Evolutionary conservation across 2,113 vertebrate genomes (phyloP).

Genomic region (Channa maculata): DNA sequence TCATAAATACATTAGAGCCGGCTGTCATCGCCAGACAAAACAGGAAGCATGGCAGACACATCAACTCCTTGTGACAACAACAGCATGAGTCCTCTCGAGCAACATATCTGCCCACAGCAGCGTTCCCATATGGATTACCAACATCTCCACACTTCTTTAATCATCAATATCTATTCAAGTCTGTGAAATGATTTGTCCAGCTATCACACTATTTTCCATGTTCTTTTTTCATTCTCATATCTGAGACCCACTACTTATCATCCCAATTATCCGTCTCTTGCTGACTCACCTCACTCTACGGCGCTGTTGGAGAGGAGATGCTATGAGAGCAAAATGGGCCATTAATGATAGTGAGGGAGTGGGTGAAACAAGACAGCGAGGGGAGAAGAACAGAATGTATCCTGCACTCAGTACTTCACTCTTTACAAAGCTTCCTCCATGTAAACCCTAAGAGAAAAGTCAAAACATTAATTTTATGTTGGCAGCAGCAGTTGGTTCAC

Average conservation of each 20-base stretch:
- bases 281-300: constrained; percentile 63
- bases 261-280: constrained; percentile 57
- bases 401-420: background rate
- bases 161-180: constrained; percentile 27
- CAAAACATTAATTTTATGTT: background rate
- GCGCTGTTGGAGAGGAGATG: constrained; percentile 29
- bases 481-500: background rate
- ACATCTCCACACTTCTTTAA: constrained; percentile 2
- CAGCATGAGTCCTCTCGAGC: background rate
- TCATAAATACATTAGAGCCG: constrained; percentile 41
- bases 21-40: constrained; percentile 22
- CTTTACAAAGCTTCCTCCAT: background rate
- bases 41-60: constrained; percentile 36
- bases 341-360: constrained; percentile 44
- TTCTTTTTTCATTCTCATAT: constrained; percentile 5
- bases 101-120: background rate
- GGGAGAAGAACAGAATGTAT: constrained; percentile 30
- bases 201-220: background rate
- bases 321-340: constrained; percentile 39
- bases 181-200: constrained; percentile 10
- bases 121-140: background rate
- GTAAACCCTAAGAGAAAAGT: background rate
- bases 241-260: constrained; percentile 50
- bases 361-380: constrained; percentile 24
- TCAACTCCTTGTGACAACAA: constrained; percentile 50